Evolutionary conservation across 2,797 vertebrate genomes (phyloP), one percentile per base, ranked within the genome.

Genomic region (Pampus argenteus): DNA sequence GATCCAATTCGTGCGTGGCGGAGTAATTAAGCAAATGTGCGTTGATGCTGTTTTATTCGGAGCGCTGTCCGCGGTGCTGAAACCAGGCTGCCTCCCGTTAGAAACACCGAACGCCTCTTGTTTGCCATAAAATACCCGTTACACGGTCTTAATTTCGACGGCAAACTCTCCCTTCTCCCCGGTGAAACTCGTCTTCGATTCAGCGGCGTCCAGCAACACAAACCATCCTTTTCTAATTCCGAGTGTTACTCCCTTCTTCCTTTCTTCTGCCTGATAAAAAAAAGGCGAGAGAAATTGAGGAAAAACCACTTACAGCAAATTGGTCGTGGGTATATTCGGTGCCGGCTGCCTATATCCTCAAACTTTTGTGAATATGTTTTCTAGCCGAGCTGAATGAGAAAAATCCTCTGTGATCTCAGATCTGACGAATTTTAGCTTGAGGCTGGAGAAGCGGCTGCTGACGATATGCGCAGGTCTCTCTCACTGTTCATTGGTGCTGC

Each of bases 391-490:
- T 89, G 89, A 90, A 90, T 85, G 90, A 87, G 89, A 66, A 82
- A 85, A 91, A 89, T 93, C 94, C 87, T 88, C 81, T 81, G 92
- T 93, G 93, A 95, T 93, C 90, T 91, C 78, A 85, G 88, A 94
- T 95, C 92, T 92, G 88, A 93, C 91, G 92, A 91, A 87, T 93
- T 92, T 83, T 88, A 92, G 94, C 90, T 92, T 36, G 93, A 91
- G 94, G 92, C 93, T 90, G 88, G 88, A 86, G 89, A 89, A 90
- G 94, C 89, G 89, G 90, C 87, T 92, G 93, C 92, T 93, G 94
- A 89, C 88, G 93, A 90, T 90, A 91, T 96, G 94, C 94, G 94
- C 93, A 94, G 92, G 90, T 93, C 93, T 92, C 88, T 89, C 93
- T 91, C 92, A 84, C 92, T 88, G 91, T 94, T 94, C 95, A 93